phyloP scores from a whole-genome alignment of 2,888 invertebrate species.

The Drosophila trichaetosa region DNA sequence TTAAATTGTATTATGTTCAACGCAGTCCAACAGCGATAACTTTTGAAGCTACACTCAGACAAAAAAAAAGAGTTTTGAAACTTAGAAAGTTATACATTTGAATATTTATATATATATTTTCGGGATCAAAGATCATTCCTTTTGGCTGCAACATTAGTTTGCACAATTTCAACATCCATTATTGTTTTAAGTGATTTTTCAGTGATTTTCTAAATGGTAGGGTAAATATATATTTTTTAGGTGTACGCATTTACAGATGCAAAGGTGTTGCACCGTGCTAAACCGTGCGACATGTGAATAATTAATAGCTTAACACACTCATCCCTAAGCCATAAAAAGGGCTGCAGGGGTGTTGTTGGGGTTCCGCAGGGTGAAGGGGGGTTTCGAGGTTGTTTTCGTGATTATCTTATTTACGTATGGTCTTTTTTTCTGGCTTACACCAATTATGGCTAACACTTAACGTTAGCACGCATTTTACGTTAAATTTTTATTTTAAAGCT shows the following conservation, averaged over 20 bases:
- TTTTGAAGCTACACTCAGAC: constrained; percentile 28
- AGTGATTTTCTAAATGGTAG: not conserved
- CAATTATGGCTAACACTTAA: constrained; percentile 42
- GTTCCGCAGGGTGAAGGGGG: not conserved
- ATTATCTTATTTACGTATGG: constrained; percentile 45
- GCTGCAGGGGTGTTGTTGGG: not conserved
- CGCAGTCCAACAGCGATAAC: constrained; percentile 22
- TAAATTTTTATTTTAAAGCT: constrained; percentile 15
- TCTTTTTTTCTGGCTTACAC: constrained; percentile 45
- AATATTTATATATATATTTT: not conserved
- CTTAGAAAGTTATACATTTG: not conserved
- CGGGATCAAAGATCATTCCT: not conserved
- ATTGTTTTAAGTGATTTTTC: not conserved
- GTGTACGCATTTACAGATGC: constrained; percentile 4
- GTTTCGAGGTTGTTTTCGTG: not conserved
- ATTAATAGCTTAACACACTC: constrained; percentile 57
- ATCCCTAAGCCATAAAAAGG: constrained; percentile 5
- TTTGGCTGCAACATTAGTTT: not conserved
- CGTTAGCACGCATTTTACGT: constrained; percentile 7
- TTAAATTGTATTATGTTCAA: constrained; percentile 73
- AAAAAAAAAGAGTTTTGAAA: not conserved
- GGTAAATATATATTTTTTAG: not conserved
- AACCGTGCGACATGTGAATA: constrained; percentile 66
- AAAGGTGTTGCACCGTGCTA: constrained; percentile 54
- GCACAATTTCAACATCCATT: not conserved